These are phyloP conservation scores for Polyploca ridens DNA, from an alignment of 2,888 invertebrate genomes.

Conservation along the genomic window DNA sequence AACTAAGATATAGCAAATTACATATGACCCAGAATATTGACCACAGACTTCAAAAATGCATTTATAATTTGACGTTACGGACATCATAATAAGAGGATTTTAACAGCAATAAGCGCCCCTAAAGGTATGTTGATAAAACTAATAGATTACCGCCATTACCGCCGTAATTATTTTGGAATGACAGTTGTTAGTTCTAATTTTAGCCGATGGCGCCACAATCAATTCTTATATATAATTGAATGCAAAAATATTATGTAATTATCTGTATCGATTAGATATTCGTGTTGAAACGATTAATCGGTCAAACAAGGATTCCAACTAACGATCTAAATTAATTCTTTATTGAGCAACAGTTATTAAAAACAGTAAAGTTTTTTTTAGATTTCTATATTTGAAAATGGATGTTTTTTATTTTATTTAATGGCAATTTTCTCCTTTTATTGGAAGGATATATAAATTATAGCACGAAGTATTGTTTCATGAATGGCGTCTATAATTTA, in stretches of 20 bases:
- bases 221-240: not conserved
- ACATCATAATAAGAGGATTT: too few species aligned
- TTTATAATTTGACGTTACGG: not conserved
- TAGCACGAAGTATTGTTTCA: not conserved
- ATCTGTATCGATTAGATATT: not conserved
- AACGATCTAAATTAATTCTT: not conserved
- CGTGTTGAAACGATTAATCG: not conserved
- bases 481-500: not conserved
- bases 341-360: not conserved
- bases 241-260: not conserved
- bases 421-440: not conserved
- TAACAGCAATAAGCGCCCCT: not conserved
- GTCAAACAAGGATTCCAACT: not conserved
- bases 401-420: not conserved
- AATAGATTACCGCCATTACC: not conserved
- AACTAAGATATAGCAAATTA: constrained; percentile 3
- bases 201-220: not conserved
- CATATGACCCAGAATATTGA: not conserved
- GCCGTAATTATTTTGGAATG: not conserved
- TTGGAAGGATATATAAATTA: not conserved
- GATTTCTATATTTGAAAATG: not conserved
- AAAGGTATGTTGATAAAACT: not conserved
- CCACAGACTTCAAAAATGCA: not conserved
- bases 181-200: not conserved
- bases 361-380: not conserved